These are phyloP conservation scores for Thumatha senex DNA, from an alignment of 2,888 invertebrate species.

Conservation along the genomic window DNA sequence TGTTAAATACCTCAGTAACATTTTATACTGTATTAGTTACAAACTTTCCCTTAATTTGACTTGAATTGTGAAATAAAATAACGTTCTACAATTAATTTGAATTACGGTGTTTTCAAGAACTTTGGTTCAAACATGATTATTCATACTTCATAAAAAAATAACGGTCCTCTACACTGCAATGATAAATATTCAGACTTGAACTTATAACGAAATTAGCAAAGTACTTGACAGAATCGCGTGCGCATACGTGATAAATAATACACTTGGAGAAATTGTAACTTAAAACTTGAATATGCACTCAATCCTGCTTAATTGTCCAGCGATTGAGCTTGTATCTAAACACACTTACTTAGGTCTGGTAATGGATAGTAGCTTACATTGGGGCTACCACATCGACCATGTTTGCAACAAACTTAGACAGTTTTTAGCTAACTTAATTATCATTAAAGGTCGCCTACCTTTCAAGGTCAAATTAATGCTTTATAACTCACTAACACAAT, in stretches of 20 bases:
- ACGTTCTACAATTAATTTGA: background rate
- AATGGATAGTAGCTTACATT: too few relatives aligned
- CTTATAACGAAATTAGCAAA: slow-evolving; percentile 44
- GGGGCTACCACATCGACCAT: too few relatives aligned
- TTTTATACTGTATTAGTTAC: background rate
- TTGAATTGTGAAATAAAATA: background rate
- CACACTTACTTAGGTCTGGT: too few relatives aligned
- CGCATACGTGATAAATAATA: slow-evolving; percentile 50
- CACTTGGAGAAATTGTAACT: slow-evolving; percentile 26
- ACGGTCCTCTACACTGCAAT: slow-evolving; percentile 16
- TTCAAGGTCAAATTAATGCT: too few relatives aligned
- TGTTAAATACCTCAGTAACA: background rate
- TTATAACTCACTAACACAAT: too few relatives aligned
- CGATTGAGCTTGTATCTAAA: too few relatives aligned
- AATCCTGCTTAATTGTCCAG: too few relatives aligned
- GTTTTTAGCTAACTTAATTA: too few relatives aligned
- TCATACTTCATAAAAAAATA: slow-evolving; percentile 17
- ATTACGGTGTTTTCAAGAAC: slow-evolving; percentile 5
- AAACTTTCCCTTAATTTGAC: background rate
- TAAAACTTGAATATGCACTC: slow-evolving; percentile 16
- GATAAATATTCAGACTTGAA: slow-evolving; percentile 28
- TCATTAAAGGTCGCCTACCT: too few relatives aligned
- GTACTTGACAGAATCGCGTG: slow-evolving; percentile 51
- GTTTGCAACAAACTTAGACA: too few relatives aligned
- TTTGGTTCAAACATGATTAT: slow-evolving; percentile 8